Base-by-base conservation (phyloP, 2,797 vertebrate genomes). In the Hipposideros larvatus region DNA sequence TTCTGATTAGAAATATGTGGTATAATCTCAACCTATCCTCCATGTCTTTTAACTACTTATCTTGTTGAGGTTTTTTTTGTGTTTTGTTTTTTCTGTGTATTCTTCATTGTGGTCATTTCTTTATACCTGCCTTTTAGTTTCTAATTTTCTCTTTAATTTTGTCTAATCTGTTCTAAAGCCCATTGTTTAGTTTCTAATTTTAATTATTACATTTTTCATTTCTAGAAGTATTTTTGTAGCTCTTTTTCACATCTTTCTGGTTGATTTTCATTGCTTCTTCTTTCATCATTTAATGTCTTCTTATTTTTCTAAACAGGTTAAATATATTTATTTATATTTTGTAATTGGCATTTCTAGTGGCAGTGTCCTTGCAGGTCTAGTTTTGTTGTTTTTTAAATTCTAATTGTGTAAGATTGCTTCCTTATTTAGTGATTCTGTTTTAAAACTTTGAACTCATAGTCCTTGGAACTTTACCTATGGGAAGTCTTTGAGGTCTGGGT, bases 81-180 rank as follows among this genome's bases (percentile, higher is more conserved):
- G 48, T 65, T 14, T 70, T 11, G 34, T n/a, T 80, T 59, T 79
- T 59, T 7, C 15, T 83, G 31, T 86, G 2, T 84, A 14, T 70
- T 75, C n/a, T 24, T 94, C 46, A 61, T 70, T 48, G 22, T 87
- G 19, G 9, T 59, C 28, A 75, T 87, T 92, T 92, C 48, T 91
- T 83, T 59, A 48, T 65, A 71, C 68, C 5, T 28, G 19, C 4
- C 22, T 79, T 95, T 37, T 15, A n/a, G 24, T 79, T 95, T 90
- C 75, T 59, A 21, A 71, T 84, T 96, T 95, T 94, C 41, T 51
- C 43, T 83, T 82, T 11, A 87, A 0, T 87, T 89, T 93, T 95
- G n/a, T 74, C 74, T 91, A 70, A 71, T 77, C 11, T 66, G n/a
- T 28, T 70, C 59, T 73, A 41, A 82, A 61, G 10, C 53, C 90